A percentile compares a stretch with the other conserved stretches of the same genome.
These are phyloP conservation scores for Phymatocera aterrima DNA, from an alignment of 2,888 invertebrate genomes.

Conservation along the genomic window DNA sequence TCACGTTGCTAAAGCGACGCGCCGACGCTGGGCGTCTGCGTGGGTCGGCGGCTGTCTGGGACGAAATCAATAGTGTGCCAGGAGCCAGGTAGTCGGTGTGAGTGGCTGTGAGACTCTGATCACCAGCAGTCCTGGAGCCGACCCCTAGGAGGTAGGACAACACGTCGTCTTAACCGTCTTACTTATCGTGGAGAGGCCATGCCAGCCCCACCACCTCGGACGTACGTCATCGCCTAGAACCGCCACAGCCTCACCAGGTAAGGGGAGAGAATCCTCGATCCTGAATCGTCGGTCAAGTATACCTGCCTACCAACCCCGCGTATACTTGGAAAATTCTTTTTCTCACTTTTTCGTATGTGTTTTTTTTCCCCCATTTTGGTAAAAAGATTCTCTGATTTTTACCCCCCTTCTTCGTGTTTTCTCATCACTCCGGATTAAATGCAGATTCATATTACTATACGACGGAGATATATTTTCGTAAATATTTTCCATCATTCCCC, in stretches of 20 bases:
- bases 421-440: too few relatives aligned
- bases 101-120: constrained; percentile 37
- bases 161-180: constrained; percentile 26
- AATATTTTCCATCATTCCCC: too few relatives aligned
- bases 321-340: too few relatives aligned
- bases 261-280: constrained; percentile 52
- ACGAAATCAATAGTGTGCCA: constrained; percentile 73
- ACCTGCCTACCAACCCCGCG: too few relatives aligned
- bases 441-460: too few relatives aligned
- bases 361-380: too few relatives aligned
- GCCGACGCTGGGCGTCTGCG: constrained; percentile 72
- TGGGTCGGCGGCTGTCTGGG: constrained; percentile 71
- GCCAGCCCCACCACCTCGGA: constrained; percentile 67
- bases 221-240: constrained; percentile 69
- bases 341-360: too few relatives aligned
- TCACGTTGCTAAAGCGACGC: constrained; percentile 75
- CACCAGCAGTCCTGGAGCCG: constrained; percentile 71
- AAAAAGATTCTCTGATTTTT: too few relatives aligned
- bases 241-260: constrained; percentile 71
- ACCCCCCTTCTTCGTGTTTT: too few relatives aligned
- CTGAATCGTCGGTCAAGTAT: too few relatives aligned
- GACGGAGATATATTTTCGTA: too few relatives aligned
- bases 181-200: constrained; percentile 58
- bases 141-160: constrained; percentile 70
- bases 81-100: constrained; percentile 65